A percentile compares a stretch with the other conserved stretches of the same genome.
Evolutionary conservation across 2,888 invertebrate species (phyloP).

Genomic region (Trissoscelio sp.): DNA sequence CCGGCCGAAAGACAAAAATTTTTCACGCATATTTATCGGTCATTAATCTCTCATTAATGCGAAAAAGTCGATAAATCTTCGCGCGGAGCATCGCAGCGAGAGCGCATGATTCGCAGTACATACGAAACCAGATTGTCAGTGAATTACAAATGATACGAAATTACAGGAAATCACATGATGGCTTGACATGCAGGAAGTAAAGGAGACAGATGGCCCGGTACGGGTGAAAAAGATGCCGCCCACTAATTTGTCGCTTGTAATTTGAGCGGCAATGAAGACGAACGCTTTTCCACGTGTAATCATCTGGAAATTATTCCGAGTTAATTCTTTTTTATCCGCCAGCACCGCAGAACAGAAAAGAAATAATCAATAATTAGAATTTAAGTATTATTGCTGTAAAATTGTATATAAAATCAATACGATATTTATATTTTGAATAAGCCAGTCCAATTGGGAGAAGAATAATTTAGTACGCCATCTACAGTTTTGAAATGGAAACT

Average conservation of each 20-base stretch:
- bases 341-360: no score
- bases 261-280: slow-evolving; percentile 31
- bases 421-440: no score
- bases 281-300: slow-evolving; percentile 31
- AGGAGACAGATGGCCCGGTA: slow-evolving; percentile 49
- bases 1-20: neutral
- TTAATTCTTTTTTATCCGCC: slow-evolving; percentile 26
- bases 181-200: slow-evolving; percentile 49
- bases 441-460: no score
- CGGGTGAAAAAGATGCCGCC: slow-evolving; percentile 48
- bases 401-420: no score
- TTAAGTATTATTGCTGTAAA: no score
- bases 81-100: slow-evolving; percentile 14
- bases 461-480: no score
- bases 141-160: slow-evolving; percentile 59
- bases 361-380: no score
- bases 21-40: slow-evolving; percentile 28
- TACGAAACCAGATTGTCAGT: slow-evolving; percentile 45
- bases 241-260: slow-evolving; percentile 57
- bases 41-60: slow-evolving; percentile 43
- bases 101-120: slow-evolving; percentile 15
- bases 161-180: slow-evolving; percentile 59
- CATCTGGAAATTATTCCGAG: slow-evolving; percentile 11
- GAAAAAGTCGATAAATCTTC: slow-evolving; percentile 49
- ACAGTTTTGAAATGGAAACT: no score